Base-by-base conservation (phyloP, 2,888 invertebrate species). In the Cylloceria caligata region DNA sequence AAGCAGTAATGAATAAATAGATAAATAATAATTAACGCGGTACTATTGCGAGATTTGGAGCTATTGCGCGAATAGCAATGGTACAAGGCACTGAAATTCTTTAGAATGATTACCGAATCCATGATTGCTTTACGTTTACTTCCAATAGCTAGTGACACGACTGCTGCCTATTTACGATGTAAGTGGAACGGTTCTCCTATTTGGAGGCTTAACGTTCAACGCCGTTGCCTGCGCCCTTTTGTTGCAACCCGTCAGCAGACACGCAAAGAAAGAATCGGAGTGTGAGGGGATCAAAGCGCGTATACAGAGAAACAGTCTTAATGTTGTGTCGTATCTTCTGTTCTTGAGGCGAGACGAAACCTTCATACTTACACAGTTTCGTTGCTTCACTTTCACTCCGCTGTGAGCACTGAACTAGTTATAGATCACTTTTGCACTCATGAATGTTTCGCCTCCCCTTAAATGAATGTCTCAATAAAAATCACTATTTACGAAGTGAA, bases 201-300 rank as follows among this genome's bases (percentile, higher is more conserved):
- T 96, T 86, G 94, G 95, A 19, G 96, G 95, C 2, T 93, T 96
- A 76, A 94, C 96, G 0, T 92, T 96, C 74, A 96, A 97, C 88
- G 94, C 96, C 0, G 92, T 96, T 68, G 95, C 95, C 27, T 95
- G 95, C 85, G 94, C 96, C 3, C 93, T 96, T 77, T 92, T 97
- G 72, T 93, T 96, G 57, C 96, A 96, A 88, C 97, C 97, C 2
- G 96, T 96, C 0, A 95, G 95, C 90, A 96, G 95, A 96, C 96
- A 97, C 89, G 93, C 94, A 3, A 94, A 94, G 88, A 93, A 93
- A 86, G 89, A 91, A 81, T 89, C 89, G 72, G 67, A 79, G 34
- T 81, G 45, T 19, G 71, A 78, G 19, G 68, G 19, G 27, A 52
- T 55, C n/a, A 52, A 79, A 52, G 16, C 30, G 0, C n/a, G 1